Base-by-base conservation (phyloP, 2,888 invertebrate genomes). In the Dryococelus australis region DNA sequence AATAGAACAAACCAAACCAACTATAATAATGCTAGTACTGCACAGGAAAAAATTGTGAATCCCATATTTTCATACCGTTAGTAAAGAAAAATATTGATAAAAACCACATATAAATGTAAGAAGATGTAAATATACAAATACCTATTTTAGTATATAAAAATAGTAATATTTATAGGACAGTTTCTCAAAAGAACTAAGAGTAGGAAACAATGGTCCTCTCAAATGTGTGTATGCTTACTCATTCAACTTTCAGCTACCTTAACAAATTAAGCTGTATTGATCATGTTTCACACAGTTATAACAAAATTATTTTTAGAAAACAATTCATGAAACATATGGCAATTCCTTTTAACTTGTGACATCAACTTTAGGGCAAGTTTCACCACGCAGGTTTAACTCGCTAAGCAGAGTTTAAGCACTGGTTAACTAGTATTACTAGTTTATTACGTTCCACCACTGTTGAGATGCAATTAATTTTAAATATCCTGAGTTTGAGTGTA, bases 61-160 rank as follows among this genome's bases (percentile, higher is more conserved):
- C 47, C 1, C 8, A 47, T 16, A 47, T 47, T 47, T 47, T 47
- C 10, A 47, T 47, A 47, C 47, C 12, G 2, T 13, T 47, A 47
- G 47, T 47, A 47, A 47, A 24, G n/a, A 65, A 65, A 65, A 65
- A 65, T 24, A 65, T 65, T 65, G 65, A 9, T 65, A 65, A 65
- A 65, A 65, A 20, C 8, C 65, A 65, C 65, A 65, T 35, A 83
- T 24, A 83, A 83, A 83, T 26, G 28, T 83, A 83, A 24, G 83
- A 83, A 83, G 10, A 8, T 16, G 43, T 24, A 83, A 83, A 83
- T 83, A 27, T 83, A 83, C 83, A 83, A 83, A 83, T 65, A 83
- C 28, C 35, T 83, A 83, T 83, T 83, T 35, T 35, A 24, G 35
- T 35, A 83, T 83, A 83, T 83, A 83, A 83, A 83, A 83, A 83